These are phyloP conservation scores for Serrognathus titanus DNA, from an alignment of 2,888 invertebrate genomes.

Conservation along the genomic window DNA sequence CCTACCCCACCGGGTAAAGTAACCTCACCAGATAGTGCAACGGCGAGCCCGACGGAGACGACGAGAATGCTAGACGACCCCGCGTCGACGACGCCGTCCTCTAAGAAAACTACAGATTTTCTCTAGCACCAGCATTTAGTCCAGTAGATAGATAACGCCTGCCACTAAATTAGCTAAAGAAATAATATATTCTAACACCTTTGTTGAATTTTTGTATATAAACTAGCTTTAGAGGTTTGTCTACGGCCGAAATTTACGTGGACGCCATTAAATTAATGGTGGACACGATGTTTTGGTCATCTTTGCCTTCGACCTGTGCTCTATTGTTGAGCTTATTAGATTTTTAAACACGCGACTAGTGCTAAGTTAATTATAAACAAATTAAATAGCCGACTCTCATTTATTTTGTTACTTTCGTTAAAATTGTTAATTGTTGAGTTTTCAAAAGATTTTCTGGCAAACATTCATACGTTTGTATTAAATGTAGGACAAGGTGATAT, in stretches of 20 bases:
- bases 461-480: slow-evolving; percentile 4
- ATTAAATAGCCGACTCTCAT: background rate
- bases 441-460: slow-evolving; percentile 11
- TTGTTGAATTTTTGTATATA: slow-evolving; percentile 26
- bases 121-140: slow-evolving; percentile 38
- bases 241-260: slow-evolving; percentile 15
- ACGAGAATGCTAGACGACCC: slow-evolving; percentile 52
- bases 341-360: slow-evolving; percentile 25
- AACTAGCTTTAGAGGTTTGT: slow-evolving; percentile 25
- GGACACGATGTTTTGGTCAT: slow-evolving; percentile 21
- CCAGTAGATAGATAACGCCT: slow-evolving; percentile 29
- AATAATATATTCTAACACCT: slow-evolving; percentile 22
- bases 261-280: slow-evolving; percentile 29
- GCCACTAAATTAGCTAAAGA: slow-evolving; percentile 29
- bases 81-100: slow-evolving; percentile 47
- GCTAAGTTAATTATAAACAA: slow-evolving; percentile 8
- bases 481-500: background rate
- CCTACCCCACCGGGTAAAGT: slow-evolving; percentile 40
- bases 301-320: slow-evolving; percentile 31
- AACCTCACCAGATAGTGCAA: slow-evolving; percentile 46
- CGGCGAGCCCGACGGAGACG: slow-evolving; percentile 56
- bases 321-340: slow-evolving; percentile 21
- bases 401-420: background rate
- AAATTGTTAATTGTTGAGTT: background rate
- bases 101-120: slow-evolving; percentile 49